Base-by-base conservation (phyloP, 2,888 invertebrate species). In the Tenthredo amoena region DNA sequence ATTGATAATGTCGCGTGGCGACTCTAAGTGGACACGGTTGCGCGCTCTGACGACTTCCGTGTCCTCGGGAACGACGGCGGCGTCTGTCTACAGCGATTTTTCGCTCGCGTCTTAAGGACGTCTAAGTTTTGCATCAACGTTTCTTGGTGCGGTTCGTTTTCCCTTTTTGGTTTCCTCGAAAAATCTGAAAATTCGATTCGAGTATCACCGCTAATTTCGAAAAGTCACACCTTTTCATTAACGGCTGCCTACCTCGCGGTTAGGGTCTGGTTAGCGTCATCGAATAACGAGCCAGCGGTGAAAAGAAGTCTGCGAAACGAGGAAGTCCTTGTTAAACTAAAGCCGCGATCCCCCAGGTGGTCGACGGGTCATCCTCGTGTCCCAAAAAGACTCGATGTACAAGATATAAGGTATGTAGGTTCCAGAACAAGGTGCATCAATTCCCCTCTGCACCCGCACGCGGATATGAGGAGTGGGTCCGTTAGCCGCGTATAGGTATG, bases 11-110 rank as follows among this genome's bases (percentile, higher is more conserved):
- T 88, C 87, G 85, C 88, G 87, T 90, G 86, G 90, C 90, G 91
- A 89, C 85, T 91, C 90, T 90, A 91, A 91, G 86, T 89, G 87
- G 87, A 43, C 87, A 85, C 86, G 79, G 85, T 86, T 86, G 84
- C 87, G 89, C 86, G 90, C 90, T 89, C 88, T 86, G 90, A 85
- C 88, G 90, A 84, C 79, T 87, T 84, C 85, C 65, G 85, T 88
- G 89, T 89, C 87, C 88, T 87, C 84, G 40, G 77, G 81, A 50
- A 6, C 62, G 40, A 62, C 34, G 81, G 18, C 40, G 77, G 18
- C 40, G 77, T 77, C 21, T 68, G 15, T 40, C 18, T 9, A 34
- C 55, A 55, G 10, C 43, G n/a, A 55, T 50, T 55, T n/a, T 76
- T 74, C 74, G 31, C 26, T 31, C 5, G 55, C 34, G 34, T 77